Conservation (phyloP, 2,797 vertebrate species). For the Cossypha caffra region DNA sequence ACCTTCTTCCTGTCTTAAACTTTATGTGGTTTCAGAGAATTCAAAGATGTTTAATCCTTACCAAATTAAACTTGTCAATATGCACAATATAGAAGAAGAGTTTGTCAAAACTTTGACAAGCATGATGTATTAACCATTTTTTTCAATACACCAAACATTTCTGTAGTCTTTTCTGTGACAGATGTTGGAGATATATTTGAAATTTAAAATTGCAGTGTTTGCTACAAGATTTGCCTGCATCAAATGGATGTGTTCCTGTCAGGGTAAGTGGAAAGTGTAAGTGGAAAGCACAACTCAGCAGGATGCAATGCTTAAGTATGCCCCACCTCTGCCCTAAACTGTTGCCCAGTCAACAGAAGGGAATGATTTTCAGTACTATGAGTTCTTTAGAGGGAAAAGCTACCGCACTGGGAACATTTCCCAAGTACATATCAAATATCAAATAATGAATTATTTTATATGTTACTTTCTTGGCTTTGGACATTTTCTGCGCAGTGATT, state of each 20-base stretch:
- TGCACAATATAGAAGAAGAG: background rate
- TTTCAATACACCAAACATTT: background rate
- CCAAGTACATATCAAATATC: background rate
- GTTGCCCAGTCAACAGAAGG: background rate
- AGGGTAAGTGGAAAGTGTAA: background rate
- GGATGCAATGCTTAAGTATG: background rate
- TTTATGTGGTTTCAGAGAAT: background rate
- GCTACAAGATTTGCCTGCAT: background rate
- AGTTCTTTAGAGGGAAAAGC: background rate
- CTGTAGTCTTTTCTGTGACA: background rate
- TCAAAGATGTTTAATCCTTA: slow-evolving; percentile 10
- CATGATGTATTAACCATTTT: background rate
- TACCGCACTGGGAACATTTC: background rate
- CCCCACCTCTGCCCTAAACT: background rate
- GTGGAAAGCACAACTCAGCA: background rate
- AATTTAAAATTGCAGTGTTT: background rate
- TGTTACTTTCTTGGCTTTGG: background rate
- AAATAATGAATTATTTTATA: background rate
- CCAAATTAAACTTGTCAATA: background rate
- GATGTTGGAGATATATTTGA: background rate
- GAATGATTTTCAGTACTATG: background rate
- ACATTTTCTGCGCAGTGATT: background rate
- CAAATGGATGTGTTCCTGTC: background rate
- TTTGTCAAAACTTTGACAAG: background rate
- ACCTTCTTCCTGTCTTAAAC: background rate